phyloP scores from a whole-genome alignment of 2,888 invertebrate genomes.

The Silvanus unidentatus region DNA sequence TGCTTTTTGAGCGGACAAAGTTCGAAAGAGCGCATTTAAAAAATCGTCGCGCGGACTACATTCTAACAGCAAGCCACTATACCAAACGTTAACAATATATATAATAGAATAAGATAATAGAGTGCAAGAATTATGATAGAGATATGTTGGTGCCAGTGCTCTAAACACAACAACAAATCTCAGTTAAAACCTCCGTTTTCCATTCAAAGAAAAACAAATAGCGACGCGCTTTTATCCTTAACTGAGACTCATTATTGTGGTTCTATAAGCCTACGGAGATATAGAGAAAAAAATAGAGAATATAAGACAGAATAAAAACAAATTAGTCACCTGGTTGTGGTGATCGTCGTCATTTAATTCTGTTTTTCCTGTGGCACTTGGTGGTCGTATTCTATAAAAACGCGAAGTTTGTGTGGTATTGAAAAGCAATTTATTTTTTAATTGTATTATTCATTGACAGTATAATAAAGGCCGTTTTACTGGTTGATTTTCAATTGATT shows the following conservation, averaged over 20 bases:
- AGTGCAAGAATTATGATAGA: conserved; percentile 43
- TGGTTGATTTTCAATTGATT: not conserved
- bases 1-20: too few relatives aligned
- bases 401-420: conserved; percentile 5
- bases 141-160: conserved; percentile 47
- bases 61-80: too few relatives aligned
- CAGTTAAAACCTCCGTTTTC: conserved; percentile 7
- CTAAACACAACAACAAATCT: conserved; percentile 31
- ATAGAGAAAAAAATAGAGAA: conserved; percentile 25
- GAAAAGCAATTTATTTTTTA: not conserved
- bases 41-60: too few relatives aligned
- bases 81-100: too few relatives aligned
- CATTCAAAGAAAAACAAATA: too few relatives aligned
- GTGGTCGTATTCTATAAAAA: conserved; percentile 38
- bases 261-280: conserved; percentile 35
- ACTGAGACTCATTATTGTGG: conserved; percentile 22
- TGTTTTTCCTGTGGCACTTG: conserved; percentile 39
- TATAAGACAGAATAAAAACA: conserved; percentile 22
- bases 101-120: conserved; percentile 12
- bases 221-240: not conserved
- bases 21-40: too few relatives aligned
- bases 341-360: conserved; percentile 40
- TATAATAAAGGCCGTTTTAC: not conserved
- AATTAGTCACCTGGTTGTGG: conserved; percentile 41
- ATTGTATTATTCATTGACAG: not conserved